Evolutionary conservation across 2,797 vertebrate genomes (phyloP), one percentile per base, ranked within the genome.

Genomic region (Saxicola maurus): DNA sequence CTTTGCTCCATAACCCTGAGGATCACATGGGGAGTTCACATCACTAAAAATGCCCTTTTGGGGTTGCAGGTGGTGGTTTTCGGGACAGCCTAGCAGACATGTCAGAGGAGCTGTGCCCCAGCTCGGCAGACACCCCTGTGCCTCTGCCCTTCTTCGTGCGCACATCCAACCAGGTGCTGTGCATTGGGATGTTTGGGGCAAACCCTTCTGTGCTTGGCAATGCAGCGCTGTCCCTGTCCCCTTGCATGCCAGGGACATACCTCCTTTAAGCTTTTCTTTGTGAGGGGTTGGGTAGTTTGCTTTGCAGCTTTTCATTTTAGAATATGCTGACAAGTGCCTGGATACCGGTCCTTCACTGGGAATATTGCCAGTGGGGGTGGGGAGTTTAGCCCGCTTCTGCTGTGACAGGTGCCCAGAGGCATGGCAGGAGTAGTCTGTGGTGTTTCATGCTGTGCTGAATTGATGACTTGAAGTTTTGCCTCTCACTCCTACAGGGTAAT

Each of bases 71-170:
- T 49, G 99, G 99, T 2, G 99, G 99, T 46, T 99, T 99, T 95
- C 98, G 99, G 71, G 99, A 99, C 96, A 99, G 99, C 93, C 97
- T 99, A 89, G 98, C 99, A 0, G 99, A 99, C 96, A 99, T 99
- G 98, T 99, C 99, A 3, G 99, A 99, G 96, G 99, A 99, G 95
- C 97, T 99, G 42, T 99, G 99, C 86, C 99, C 99, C 79, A 99
- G 99, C 95, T 99, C 99, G 2, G 98, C 98, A 1, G 99, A 99
- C 93, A 98, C 98, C 46, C 97, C 98, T 0, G 97, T 99, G 95
- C 99, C 99, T 21, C 97, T 99, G 71, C 98, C 98, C 1, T 99
- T 99, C 97, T 99, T 99, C 87, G 98, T 97, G 68, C 98, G 99
- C 66, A 99, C 99, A 0, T 99, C 99, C 80, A 99, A 99, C 96